These are phyloP conservation scores for Carapus acus DNA, from an alignment of 2,797 vertebrate genomes.

Conservation along the genomic window DNA sequence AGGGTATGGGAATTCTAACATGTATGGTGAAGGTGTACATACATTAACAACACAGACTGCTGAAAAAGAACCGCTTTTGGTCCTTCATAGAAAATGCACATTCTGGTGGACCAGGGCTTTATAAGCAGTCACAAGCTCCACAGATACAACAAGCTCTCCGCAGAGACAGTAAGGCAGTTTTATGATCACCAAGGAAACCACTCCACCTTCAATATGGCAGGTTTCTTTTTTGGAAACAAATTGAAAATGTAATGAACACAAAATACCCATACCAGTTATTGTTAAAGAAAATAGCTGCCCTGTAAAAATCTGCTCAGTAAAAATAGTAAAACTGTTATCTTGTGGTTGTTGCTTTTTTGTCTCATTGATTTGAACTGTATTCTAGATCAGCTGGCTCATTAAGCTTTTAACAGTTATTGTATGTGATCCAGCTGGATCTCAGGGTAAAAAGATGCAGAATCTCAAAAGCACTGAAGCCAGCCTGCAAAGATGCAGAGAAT, in stretches of 20 bases:
- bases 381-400: conserved; percentile 70
- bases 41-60: conserved; percentile 82
- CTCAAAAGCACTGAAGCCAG: conserved; percentile 86
- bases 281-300: conserved; percentile 77
- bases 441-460: conserved; percentile 86
- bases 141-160: conserved; percentile 71
- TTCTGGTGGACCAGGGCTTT: conserved; percentile 66
- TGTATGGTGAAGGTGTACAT: conserved; percentile 68
- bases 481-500: conserved; percentile 64
- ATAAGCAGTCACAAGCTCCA: conserved; percentile 69
- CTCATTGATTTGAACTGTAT: conserved; percentile 57
- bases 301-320: conserved; percentile 71
- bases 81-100: conserved; percentile 75
- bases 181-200: conserved; percentile 68
- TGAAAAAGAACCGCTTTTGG: conserved; percentile 73
- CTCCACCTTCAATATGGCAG: conserved; percentile 69
- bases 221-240: conserved; percentile 62
- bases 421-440: conserved; percentile 80
- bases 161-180: conserved; percentile 76
- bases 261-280: conserved; percentile 58
- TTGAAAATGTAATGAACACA: conserved; percentile 56
- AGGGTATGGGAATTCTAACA: conserved; percentile 67
- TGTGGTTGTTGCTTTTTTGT: conserved; percentile 63
- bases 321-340: conserved; percentile 62
- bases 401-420: conserved; percentile 89